Conservation (phyloP, 2,888 invertebrate species). For the Rhorus exstirpatorius region DNA sequence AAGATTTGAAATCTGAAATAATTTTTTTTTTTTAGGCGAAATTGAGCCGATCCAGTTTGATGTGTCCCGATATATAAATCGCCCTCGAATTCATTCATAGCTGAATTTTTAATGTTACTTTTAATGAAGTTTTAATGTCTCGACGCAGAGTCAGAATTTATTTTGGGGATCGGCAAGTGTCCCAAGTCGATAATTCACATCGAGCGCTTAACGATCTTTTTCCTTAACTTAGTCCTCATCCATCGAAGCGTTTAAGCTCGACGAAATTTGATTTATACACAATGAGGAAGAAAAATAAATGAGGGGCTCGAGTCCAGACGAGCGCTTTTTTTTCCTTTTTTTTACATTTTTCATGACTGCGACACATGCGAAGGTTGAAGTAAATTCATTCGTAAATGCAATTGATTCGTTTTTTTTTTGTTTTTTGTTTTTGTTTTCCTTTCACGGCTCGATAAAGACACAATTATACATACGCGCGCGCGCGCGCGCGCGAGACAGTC, state of each 20-base stretch:
- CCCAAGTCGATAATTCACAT: too few relatives aligned
- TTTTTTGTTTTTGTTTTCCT: not conserved
- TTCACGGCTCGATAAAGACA: not conserved
- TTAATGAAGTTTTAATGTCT: too few relatives aligned
- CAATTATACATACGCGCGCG: not conserved
- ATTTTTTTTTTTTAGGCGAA: too few relatives aligned
- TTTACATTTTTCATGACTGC: not conserved
- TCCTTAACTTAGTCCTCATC: too few relatives aligned
- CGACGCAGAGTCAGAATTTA: too few relatives aligned
- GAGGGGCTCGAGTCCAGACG: not conserved
- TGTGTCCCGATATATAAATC: too few relatives aligned
- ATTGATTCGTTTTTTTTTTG: slow-evolving; percentile 23
- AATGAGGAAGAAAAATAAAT: slow-evolving; percentile 1
- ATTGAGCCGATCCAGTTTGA: too few relatives aligned
- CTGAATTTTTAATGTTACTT: too few relatives aligned
- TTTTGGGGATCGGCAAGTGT: too few relatives aligned
- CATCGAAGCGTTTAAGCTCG: not conserved
- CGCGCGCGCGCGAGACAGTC: slow-evolving; percentile 25
- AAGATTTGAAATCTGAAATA: too few relatives aligned
- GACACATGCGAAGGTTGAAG: slow-evolving; percentile 21
- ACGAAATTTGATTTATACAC: slow-evolving; percentile 3
- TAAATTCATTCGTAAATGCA: slow-evolving; percentile 37
- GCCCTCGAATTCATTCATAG: too few relatives aligned
- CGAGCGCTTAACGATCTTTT: not conserved
- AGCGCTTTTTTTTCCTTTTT: not conserved